Base-by-base conservation (phyloP, 2,888 invertebrate species). In the Zonitis immaculata region DNA sequence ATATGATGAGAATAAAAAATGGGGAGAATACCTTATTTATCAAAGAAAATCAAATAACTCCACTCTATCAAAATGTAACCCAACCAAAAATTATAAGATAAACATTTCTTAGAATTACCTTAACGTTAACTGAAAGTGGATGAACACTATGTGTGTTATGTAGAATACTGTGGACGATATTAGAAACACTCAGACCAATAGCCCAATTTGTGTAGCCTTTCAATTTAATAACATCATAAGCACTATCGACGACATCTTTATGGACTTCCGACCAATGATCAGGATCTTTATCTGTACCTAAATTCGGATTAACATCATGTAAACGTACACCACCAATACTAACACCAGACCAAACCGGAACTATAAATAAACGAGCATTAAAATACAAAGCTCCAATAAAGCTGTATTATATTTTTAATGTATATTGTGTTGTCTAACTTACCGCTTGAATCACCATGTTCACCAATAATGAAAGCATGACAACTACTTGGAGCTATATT, bases 191-290 rank as follows among this genome's bases (percentile, higher is more conserved):
- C 35, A 92, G 79, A 1, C 92, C 93, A 62, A 93, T 91, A 8
- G 92, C 93, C 92, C 92, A 93, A 16, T 90, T 91, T 0, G 93
- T 94, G 78, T 92, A 93, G 3, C 93, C 93, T 77, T 94, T 94
- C 65, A 91, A 79, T 70, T 82, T 85, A 76, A 93, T 93, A 30
- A 94, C 87, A 69, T 93, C 88, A 73, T 92, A 92, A 0, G 94
- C 94, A 66, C 92, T 90, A 57, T 87, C 78, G 8, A 95, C 86
- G 5, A 95, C 95, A 70, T 89, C 82, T 56, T 82, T 83, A 76
- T 95, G 95, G 8, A 91, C 74, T 35, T 87, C 82, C 54, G 80
- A 77, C 89, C 91, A 94, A 57, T 87, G 82, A 73, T 94, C 93
- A 0, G 82, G 77, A 74, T 95, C 94, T 0, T 80, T 76, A 0